phyloP scores from a whole-genome alignment of 2,797 vertebrate species.

The Aplochiton taeniatus region DNA sequence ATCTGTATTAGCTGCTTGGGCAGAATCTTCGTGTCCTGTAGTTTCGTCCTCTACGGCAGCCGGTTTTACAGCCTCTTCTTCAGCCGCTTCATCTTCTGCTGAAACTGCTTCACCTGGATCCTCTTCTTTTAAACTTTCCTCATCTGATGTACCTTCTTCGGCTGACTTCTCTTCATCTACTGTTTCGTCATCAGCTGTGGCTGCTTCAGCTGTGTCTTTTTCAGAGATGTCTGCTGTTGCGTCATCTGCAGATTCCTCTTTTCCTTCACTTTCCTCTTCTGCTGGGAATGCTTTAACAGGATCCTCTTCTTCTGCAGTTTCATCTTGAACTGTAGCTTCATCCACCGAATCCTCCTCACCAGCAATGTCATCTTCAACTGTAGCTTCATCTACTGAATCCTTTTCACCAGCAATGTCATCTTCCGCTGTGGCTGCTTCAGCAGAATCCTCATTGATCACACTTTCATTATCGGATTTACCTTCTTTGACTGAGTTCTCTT shows the following conservation, averaged over 20 bases:
- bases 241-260: not conserved
- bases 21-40: too few species aligned
- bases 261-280: not conserved
- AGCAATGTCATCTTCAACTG: constrained; percentile 1
- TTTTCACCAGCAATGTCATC: constrained; percentile 13
- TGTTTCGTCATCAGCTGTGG: constrained; percentile 11
- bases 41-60: too few species aligned
- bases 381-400: constrained; percentile 15
- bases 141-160: not conserved
- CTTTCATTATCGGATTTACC: too few species aligned
- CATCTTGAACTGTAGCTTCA: not conserved
- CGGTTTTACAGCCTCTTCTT: not conserved
- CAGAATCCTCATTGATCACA: constrained; percentile 8
- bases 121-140: not conserved
- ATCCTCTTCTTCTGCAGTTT: not conserved
- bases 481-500: constrained; percentile 21
- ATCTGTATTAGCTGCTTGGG: too few species aligned
- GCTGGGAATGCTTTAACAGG: not conserved
- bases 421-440: not conserved
- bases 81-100: not conserved
- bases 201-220: not conserved
- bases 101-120: constrained; percentile 9
- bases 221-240: too few species aligned
- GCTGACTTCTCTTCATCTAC: constrained; percentile 19
- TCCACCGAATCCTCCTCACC: constrained; percentile 15